phyloP scores from a whole-genome alignment of 2,888 invertebrate genomes.

The Rotaria macrura region DNA sequence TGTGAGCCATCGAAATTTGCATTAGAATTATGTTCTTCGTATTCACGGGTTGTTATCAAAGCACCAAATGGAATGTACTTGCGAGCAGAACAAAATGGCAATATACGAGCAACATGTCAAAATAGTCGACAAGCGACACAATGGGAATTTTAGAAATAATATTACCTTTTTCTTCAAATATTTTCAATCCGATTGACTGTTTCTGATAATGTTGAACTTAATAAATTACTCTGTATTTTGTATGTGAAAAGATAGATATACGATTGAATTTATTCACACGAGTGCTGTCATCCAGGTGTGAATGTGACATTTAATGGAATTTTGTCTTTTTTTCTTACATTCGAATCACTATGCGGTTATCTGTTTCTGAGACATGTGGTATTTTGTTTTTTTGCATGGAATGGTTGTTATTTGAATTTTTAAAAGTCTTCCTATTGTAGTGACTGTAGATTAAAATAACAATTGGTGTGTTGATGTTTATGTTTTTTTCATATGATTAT shows the following conservation, averaged over 20 bases:
- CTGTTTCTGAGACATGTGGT: not conserved
- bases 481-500: not conserved
- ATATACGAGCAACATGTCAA: constrained; percentile 22
- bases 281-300: not conserved
- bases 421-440: not conserved
- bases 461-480: not conserved
- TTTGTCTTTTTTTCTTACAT: not conserved
- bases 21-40: constrained; percentile 73
- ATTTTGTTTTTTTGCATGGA: not conserved
- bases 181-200: not conserved
- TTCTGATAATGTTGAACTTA: not conserved
- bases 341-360: not conserved
- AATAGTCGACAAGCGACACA: constrained; percentile 27
- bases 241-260: not conserved
- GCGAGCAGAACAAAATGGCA: constrained; percentile 48
- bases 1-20: constrained; percentile 74
- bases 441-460: not conserved
- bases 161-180: not conserved
- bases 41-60: constrained; percentile 80
- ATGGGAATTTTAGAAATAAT: constrained; percentile 27
- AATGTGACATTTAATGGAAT: not conserved
- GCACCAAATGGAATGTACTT: constrained; percentile 56
- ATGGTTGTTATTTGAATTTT: not conserved
- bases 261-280: not conserved
- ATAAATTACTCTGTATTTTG: not conserved